Evolutionary conservation across 2,113 vertebrate genomes (phyloP).

Genomic region (Rousettus leschenaultii): DNA sequence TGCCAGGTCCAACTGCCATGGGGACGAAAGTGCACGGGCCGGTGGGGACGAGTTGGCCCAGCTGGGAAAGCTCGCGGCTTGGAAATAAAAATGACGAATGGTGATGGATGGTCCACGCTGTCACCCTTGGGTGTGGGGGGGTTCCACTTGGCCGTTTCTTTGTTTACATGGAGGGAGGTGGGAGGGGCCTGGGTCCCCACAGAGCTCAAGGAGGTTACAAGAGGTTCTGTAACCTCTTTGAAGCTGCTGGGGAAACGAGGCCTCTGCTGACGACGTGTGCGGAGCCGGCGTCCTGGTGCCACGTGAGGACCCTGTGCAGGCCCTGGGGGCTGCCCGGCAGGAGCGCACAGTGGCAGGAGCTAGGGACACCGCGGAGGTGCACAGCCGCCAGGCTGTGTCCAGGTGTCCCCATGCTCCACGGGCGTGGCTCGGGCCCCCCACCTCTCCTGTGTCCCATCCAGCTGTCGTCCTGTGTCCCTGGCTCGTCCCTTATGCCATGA

Average conservation of each 20-base stretch:
- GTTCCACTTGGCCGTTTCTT: not conserved
- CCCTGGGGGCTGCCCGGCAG: not conserved
- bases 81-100: not conserved
- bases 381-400: not conserved
- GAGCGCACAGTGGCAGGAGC: fast-evolving
- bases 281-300: not conserved
- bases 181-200: not conserved
- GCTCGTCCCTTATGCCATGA: not conserved
- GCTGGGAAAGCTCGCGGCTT: not conserved
- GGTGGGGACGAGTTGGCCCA: not conserved
- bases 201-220: not conserved
- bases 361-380: fast-evolving
- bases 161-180: slow-evolving; percentile 45
- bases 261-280: fast-evolving
- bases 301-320: not conserved
- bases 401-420: fast-evolving
- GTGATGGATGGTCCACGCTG: not conserved
- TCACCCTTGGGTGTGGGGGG: not conserved
- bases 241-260: not conserved
- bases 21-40: not conserved
- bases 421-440: no score
- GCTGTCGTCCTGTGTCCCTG: not conserved
- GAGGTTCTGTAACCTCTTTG: not conserved
- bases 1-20: not conserved
- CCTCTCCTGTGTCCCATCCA: not conserved